Conservation (phyloP, 2,888 invertebrate genomes). For the Cephus pygmeus region DNA sequence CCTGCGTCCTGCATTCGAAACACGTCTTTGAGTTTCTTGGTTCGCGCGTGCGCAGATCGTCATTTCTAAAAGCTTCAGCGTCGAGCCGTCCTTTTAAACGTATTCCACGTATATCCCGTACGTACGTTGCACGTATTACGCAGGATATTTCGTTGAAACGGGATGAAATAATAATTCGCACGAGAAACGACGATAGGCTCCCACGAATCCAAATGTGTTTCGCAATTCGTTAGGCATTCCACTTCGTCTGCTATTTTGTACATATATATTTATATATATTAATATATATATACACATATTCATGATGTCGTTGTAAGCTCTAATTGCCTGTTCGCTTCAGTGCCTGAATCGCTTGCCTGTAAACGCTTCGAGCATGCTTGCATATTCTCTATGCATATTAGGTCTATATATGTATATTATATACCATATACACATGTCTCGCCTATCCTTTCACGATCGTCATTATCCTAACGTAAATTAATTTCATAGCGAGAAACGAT, state of each 20-base stretch:
- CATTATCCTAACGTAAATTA: not conserved
- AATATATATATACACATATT: not conserved
- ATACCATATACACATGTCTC: not conserved
- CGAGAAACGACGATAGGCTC: not conserved
- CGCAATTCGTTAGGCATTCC: constrained; percentile 1
- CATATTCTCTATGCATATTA: not conserved
- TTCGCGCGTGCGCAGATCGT: constrained; percentile 5
- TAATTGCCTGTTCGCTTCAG: constrained; percentile 2
- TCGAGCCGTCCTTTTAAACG: not conserved
- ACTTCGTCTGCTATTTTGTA: not conserved
- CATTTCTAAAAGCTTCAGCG: not conserved
- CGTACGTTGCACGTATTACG: not conserved
- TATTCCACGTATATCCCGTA: constrained; percentile 16
- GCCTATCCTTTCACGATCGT: not conserved
- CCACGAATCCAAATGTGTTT: constrained; percentile 1
- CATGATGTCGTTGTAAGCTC: not conserved
- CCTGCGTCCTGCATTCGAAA: constrained; percentile 13
- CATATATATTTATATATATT: not conserved
- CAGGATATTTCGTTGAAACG: not conserved
- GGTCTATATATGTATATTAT: not conserved
- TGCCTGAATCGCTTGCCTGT: constrained; percentile 4
- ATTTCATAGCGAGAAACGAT: not conserved
- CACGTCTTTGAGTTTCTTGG: not conserved
- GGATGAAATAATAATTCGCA: not conserved
- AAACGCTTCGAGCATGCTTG: not conserved